These are phyloP conservation scores for Xerus rutilus DNA, from an alignment of 2,797 vertebrate genomes.

Conservation along the genomic window DNA sequence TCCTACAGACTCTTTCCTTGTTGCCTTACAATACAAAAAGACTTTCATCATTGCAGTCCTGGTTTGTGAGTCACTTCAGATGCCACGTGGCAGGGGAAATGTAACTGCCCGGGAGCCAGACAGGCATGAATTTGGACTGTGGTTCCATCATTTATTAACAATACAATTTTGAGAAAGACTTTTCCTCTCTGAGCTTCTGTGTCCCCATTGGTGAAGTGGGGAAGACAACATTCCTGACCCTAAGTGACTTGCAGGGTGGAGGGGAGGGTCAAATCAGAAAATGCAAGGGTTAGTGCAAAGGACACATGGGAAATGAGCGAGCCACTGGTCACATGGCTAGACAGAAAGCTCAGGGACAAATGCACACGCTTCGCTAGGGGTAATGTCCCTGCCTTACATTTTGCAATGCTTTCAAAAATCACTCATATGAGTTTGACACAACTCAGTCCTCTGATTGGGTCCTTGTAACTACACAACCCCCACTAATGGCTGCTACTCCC, in stretches of 20 bases:
- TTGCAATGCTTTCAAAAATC: neutral
- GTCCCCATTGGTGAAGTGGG: neutral
- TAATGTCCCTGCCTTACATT: neutral
- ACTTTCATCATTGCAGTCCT: neutral
- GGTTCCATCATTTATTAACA: neutral
- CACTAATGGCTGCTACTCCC: neutral
- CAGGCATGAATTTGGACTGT: neutral
- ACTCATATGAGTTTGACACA: neutral
- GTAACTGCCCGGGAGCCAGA: neutral
- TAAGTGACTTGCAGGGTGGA: neutral
- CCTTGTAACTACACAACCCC: neutral
- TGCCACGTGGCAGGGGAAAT: neutral
- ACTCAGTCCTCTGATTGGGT: neutral
- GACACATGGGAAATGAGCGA: neutral
- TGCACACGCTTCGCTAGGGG: neutral
- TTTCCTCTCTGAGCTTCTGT: neutral
- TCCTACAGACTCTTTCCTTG: neutral
- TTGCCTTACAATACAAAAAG: neutral
- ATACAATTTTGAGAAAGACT: neutral
- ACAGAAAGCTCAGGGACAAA: neutral
- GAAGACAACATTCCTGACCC: neutral
- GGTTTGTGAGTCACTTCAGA: neutral
- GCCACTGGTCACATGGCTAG: neutral
- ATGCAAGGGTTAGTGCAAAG: neutral
- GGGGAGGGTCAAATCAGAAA: conserved; percentile 7